A percentile compares a stretch with the other conserved stretches of the same genome.
These are phyloP conservation scores for Tapirus terrestris DNA, from an alignment of 2,113 vertebrate genomes.

Conservation along the genomic window DNA sequence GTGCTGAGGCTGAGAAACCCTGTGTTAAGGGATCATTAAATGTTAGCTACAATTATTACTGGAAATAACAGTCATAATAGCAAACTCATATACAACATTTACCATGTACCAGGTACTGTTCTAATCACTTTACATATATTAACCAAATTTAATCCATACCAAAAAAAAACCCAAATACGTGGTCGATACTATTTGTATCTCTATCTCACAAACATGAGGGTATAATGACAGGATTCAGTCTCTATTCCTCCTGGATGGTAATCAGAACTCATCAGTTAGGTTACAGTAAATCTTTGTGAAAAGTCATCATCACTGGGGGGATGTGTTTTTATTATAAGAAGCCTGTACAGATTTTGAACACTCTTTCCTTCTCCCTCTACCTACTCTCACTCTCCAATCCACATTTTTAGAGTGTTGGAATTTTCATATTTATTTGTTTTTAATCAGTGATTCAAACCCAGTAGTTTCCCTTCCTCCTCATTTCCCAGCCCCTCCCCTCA, in stretches of 20 bases:
- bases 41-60: neutral
- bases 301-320: constrained; percentile 44
- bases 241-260: constrained; percentile 2
- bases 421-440: constrained; percentile 71
- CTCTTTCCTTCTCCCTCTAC: neutral
- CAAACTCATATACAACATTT: neutral
- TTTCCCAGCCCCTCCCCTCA: constrained; percentile 64
- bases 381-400: neutral
- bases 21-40: neutral
- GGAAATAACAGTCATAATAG: neutral
- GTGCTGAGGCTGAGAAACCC: neutral
- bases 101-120: neutral
- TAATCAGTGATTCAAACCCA: constrained; percentile 76
- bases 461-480: constrained; percentile 54
- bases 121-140: neutral
- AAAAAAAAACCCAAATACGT: neutral
- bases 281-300: constrained; percentile 21
- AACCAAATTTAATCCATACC: neutral
- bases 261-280: neutral
- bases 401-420: constrained; percentile 63
- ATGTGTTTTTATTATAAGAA: constrained; percentile 43
- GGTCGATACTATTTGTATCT: neutral
- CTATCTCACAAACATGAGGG: neutral
- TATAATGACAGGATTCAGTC: neutral
- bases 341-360: constrained; percentile 2